Conservation (phyloP, 2,113 vertebrate species). For the Cercocebus atys region DNA sequence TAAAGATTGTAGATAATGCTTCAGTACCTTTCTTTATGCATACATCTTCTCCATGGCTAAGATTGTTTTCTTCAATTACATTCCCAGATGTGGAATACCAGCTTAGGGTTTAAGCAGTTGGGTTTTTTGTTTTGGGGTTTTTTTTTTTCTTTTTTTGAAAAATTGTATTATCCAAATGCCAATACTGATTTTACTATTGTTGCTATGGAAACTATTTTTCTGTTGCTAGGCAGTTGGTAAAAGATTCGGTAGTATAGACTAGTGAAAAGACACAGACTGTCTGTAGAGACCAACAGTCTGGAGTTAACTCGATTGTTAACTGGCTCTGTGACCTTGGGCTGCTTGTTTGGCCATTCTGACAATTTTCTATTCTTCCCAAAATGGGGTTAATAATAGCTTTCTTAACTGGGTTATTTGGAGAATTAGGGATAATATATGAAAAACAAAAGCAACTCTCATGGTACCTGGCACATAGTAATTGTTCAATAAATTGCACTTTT, state of each 20-base stretch:
- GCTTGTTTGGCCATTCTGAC: not conserved
- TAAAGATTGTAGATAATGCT: not conserved
- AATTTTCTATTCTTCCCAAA: slow-evolving; percentile 22
- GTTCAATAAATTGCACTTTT: not conserved
- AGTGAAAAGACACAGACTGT: not conserved
- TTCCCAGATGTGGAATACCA: slow-evolving; percentile 46
- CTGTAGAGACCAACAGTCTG: not conserved
- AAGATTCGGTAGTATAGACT: slow-evolving; percentile 6
- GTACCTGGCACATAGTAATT: not conserved
- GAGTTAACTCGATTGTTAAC: not conserved
- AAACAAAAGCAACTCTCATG: not conserved
- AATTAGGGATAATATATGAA: slow-evolving; percentile 22
- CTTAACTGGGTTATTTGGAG: slow-evolving; percentile 18
- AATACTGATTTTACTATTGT: slow-evolving; percentile 56
- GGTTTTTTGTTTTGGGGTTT: not conserved
- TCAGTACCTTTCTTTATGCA: not conserved
- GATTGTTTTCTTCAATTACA: slow-evolving; percentile 16
- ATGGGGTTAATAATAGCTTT: not conserved
- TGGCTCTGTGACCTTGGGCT: not conserved
- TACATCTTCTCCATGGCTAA: slow-evolving; percentile 4
- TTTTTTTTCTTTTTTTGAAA: not conserved
- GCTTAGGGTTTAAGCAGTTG: slow-evolving; percentile 34
- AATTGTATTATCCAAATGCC: slow-evolving; percentile 53
- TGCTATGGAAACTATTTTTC: slow-evolving; percentile 69
- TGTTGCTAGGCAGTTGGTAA: slow-evolving; percentile 57